Conservation (phyloP, 2,888 invertebrate genomes). For the Trypoxylon attenuatum region DNA sequence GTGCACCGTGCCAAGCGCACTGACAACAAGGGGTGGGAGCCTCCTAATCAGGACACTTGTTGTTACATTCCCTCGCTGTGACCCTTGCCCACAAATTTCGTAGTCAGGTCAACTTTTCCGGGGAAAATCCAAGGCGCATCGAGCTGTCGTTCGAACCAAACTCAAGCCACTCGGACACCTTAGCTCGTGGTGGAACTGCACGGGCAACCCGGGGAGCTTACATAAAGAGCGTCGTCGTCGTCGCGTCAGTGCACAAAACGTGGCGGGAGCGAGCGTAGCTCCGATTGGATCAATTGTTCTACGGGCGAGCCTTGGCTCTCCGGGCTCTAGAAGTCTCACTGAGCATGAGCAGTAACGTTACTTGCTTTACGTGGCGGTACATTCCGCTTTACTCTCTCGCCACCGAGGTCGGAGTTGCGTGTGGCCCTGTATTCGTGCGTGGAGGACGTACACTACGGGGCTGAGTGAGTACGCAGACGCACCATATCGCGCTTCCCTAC, state of each 20-base stretch:
- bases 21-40: not conserved
- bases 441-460: not conserved
- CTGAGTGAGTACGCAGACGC: conserved; percentile 43
- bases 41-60: conserved; percentile 56
- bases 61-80: conserved; percentile 40
- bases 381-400: conserved; percentile 23
- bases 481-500: not conserved
- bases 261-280: conserved; percentile 58
- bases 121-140: too few relatives aligned
- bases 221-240: conserved; percentile 43
- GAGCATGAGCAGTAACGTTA: conserved; percentile 56
- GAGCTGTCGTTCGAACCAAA: too few relatives aligned
- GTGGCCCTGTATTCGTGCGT: conserved; percentile 15
- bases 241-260: conserved; percentile 48
- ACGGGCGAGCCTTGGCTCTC: conserved; percentile 54
- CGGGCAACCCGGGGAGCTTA: conserved; percentile 41
- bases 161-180: not conserved
- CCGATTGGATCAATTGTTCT: conserved; percentile 65
- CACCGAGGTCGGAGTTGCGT: conserved; percentile 23
- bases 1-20: conserved; percentile 12
- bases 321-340: conserved; percentile 52
- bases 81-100: conserved; percentile 16
- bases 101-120: too few relatives aligned
- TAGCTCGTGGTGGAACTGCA: not conserved
- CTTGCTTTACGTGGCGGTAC: conserved; percentile 20